Base-by-base conservation (phyloP, 2,888 invertebrate genomes). In the Drosophila imparisetae region DNA sequence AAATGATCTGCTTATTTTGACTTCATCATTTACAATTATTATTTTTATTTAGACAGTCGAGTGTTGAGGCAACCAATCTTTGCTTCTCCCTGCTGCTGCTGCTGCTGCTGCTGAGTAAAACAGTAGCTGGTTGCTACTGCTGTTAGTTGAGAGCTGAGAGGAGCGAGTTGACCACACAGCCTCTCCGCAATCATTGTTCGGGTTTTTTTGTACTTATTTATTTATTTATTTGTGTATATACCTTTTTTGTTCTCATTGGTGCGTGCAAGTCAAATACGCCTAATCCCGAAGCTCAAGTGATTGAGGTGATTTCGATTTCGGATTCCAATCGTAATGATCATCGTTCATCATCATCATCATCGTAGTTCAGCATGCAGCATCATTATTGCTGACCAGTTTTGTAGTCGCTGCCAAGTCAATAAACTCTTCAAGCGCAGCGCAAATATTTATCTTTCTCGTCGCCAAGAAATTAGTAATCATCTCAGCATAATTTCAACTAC, bases 201-300 rank as follows among this genome's bases (percentile, higher is more conserved):
- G 24, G 15, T 24, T 65, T 32, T 30, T 54, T 15, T 55, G 13
- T 10, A 27, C 24, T 21, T 29, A 34, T 60, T 49, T 59, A 21
- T 42, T 34, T 50, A 45, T 52, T 54, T 34, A 29, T 50, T 36
- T 32, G 36, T 72, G 24, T 54, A 13, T 50, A 50, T 57, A 38
- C 36, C 63, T 74, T 83, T 64, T 73, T 67, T 60, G 67, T 86
- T 83, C 70, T 75, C 64, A 85, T 81, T 84, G 91, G 90, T 91
- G 91, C 92, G 86, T 89, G 81, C 87, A 91, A 92, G 87, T 90
- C 90, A 92, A 92, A 92, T 91, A 91, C 83, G 90, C 91, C 92
- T 92, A 92, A 92, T 92, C 92, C 92, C 89, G 86, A 89, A 90
- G 87, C 89, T 92, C 91, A 92, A 92, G 90, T 90, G 91, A 88